Evolutionary conservation across 1,140 invertebrate genomes (phyloP).

Genomic region (Drosophila murphyi): DNA sequence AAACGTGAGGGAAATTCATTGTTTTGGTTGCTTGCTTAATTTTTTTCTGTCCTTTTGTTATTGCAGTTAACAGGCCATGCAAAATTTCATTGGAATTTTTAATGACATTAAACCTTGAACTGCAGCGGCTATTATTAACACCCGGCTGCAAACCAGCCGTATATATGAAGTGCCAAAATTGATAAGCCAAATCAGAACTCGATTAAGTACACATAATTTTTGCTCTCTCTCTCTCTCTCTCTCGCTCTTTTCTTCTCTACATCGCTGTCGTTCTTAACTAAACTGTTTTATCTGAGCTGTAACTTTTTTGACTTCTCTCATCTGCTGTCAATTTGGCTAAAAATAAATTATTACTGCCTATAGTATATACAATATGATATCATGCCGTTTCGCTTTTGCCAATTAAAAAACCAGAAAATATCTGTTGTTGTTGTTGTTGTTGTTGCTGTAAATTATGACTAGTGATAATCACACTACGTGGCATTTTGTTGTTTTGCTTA

Average conservation of each 20-base stretch:
- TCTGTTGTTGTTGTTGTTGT: conserved; percentile 27
- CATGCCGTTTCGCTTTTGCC: conserved; percentile 72
- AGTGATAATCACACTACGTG: conserved; percentile 69
- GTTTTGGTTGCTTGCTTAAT: background rate
- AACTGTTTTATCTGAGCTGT: conserved; percentile 62
- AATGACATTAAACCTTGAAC: conserved; percentile 63
- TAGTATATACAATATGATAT: conserved; percentile 75
- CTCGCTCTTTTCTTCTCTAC: background rate
- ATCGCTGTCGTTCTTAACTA: conserved; percentile 44
- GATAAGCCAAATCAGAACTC: conserved; percentile 52
- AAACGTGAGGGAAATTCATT: conserved; percentile 8
- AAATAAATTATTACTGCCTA: conserved; percentile 77
- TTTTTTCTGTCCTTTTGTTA: conserved; percentile 16
- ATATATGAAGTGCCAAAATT: conserved; percentile 16
- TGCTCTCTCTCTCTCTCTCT: conserved; percentile 3
- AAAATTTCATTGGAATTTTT: conserved; percentile 35
- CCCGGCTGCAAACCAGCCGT: conserved; percentile 41
- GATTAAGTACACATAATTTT: conserved; percentile 32
- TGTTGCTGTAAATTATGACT: conserved; percentile 70
- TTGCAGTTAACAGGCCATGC: conserved; percentile 2
- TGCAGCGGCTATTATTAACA: conserved; percentile 53
- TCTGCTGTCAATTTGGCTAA: conserved; percentile 77
- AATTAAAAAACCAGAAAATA: conserved; percentile 73
- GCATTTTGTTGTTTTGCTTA: conserved; percentile 18
- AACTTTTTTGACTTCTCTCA: conserved; percentile 37